phyloP scores from a whole-genome alignment of 2,888 invertebrate species.

The Hemistola chrysoprasaria region DNA sequence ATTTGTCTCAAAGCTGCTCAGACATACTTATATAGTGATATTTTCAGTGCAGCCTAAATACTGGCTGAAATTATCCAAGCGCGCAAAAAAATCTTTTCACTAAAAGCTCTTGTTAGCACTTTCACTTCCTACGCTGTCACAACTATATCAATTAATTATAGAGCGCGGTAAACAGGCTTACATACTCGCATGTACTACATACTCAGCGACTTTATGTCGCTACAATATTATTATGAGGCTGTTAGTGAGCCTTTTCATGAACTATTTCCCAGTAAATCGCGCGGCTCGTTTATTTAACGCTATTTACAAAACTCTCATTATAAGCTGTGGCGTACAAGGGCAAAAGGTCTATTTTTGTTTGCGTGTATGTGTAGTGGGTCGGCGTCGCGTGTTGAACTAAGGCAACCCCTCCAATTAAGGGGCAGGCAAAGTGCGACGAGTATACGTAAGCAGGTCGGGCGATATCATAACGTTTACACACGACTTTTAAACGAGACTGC shows the following conservation, averaged over 20 bases:
- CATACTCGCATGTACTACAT: too few species aligned
- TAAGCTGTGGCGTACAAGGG: conserved; percentile 41
- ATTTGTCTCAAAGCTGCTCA: too few species aligned
- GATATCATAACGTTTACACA: conserved; percentile 71
- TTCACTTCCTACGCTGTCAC: conserved; percentile 6
- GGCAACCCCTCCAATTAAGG: conserved; percentile 73
- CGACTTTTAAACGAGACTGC: conserved; percentile 65
- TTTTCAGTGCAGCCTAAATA: too few species aligned
- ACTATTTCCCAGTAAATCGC: conserved; percentile 59
- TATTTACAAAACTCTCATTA: conserved; percentile 48
- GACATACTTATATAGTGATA: too few species aligned
- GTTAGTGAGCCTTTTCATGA: conserved; percentile 56
- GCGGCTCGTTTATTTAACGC: conserved; percentile 54
- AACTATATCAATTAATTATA: conserved; percentile 9
- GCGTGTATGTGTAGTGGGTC: conserved; percentile 55
- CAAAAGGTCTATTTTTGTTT: conserved; percentile 61
- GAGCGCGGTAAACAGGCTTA: conserved; percentile 12
- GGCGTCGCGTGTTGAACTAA: conserved; percentile 62
- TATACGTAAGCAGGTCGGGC: conserved; percentile 69
- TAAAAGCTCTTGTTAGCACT: conserved; percentile 1
- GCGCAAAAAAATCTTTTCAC: background rate
- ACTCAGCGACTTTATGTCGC: conserved; percentile 19
- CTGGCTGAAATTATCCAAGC: too few species aligned
- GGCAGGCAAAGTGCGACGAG: conserved; percentile 69
- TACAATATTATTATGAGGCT: conserved; percentile 31